A percentile compares a stretch with the other conserved stretches of the same genome.
These are phyloP conservation scores for Eptesicus fuscus DNA, from an alignment of 2,113 vertebrate species.

Conservation along the genomic window DNA sequence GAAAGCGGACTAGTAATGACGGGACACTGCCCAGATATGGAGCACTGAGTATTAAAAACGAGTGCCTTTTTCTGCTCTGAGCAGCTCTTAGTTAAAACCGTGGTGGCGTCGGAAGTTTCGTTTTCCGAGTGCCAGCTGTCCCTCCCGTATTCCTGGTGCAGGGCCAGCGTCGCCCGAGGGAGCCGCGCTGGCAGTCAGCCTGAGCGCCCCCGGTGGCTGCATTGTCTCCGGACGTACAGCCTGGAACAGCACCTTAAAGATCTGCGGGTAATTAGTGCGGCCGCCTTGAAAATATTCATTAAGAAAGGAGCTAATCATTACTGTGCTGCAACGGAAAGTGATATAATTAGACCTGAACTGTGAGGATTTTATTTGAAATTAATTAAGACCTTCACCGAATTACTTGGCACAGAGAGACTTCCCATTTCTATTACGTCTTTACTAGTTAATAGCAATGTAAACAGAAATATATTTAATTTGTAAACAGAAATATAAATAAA, in stretches of 20 bases:
- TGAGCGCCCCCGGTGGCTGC: slow-evolving; percentile 68
- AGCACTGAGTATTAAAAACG: not conserved
- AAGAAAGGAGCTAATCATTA: slow-evolving; percentile 81
- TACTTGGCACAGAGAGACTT: slow-evolving; percentile 63
- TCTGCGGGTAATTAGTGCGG: slow-evolving; percentile 76
- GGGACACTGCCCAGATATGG: not conserved
- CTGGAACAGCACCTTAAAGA: slow-evolving; percentile 78
- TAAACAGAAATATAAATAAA: too few relatives aligned
- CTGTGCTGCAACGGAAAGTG: slow-evolving; percentile 60
- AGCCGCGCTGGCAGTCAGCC: slow-evolving; percentile 76
- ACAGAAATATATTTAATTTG: not conserved
- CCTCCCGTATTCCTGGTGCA: slow-evolving; percentile 44
- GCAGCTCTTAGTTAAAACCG: slow-evolving; percentile 31
- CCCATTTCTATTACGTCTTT: slow-evolving; percentile 58
- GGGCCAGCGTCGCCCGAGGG: slow-evolving; percentile 71
- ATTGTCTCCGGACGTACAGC: slow-evolving; percentile 72
- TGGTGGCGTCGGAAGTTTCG: slow-evolving; percentile 28
- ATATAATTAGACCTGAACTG: slow-evolving; percentile 81
- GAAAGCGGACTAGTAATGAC: not conserved
- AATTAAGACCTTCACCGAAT: slow-evolving; percentile 70
- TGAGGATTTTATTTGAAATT: slow-evolving; percentile 74
- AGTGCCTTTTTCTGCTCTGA: not conserved
- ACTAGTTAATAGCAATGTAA: slow-evolving; percentile 54
- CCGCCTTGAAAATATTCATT: slow-evolving; percentile 80
- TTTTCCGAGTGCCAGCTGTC: slow-evolving; percentile 54